A percentile compares a stretch with the other conserved stretches of the same genome.
These are phyloP conservation scores for Asbolus verrucosus DNA, from an alignment of 1,140 invertebrate genomes.

Conservation along the genomic window DNA sequence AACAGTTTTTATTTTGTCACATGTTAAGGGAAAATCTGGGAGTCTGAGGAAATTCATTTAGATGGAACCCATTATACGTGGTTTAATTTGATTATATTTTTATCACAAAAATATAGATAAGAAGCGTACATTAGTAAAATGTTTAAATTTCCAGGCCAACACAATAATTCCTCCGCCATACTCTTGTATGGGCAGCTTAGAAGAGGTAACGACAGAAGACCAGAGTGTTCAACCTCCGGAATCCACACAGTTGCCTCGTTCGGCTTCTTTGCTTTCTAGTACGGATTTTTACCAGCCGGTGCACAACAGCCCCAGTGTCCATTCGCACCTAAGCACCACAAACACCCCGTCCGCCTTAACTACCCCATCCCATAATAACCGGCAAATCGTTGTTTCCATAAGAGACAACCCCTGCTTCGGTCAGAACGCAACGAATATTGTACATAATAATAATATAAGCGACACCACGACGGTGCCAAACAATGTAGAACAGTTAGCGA, in stretches of 20 bases:
- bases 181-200: slow-evolving; percentile 80
- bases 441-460: slow-evolving; percentile 38
- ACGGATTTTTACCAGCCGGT: slow-evolving; percentile 42
- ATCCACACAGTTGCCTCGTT: slow-evolving; percentile 42
- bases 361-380: slow-evolving; percentile 22
- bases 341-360: slow-evolving; percentile 8
- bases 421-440: slow-evolving; percentile 49
- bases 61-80: too few relatives aligned
- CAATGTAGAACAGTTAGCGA: slow-evolving; percentile 37
- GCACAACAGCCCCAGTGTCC: slow-evolving; percentile 26
- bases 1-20: too few relatives aligned
- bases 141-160: slow-evolving; percentile 71
- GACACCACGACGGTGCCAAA: slow-evolving; percentile 42
- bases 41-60: too few relatives aligned
- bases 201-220: slow-evolving; percentile 67
- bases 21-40: too few relatives aligned
- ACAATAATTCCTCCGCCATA: slow-evolving; percentile 84
- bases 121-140: too few relatives aligned
- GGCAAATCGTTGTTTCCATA: slow-evolving; percentile 50
- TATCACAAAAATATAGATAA: too few relatives aligned
- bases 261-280: slow-evolving; percentile 51
- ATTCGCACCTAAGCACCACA: slow-evolving; percentile 42
- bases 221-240: slow-evolving; percentile 6
- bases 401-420: slow-evolving; percentile 54
- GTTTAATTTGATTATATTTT: too few relatives aligned